A percentile compares a stretch with the other conserved stretches of the same genome.
phyloP scores from a whole-genome alignment of 2,113 vertebrate species.

The Dromiciops gliroides region DNA sequence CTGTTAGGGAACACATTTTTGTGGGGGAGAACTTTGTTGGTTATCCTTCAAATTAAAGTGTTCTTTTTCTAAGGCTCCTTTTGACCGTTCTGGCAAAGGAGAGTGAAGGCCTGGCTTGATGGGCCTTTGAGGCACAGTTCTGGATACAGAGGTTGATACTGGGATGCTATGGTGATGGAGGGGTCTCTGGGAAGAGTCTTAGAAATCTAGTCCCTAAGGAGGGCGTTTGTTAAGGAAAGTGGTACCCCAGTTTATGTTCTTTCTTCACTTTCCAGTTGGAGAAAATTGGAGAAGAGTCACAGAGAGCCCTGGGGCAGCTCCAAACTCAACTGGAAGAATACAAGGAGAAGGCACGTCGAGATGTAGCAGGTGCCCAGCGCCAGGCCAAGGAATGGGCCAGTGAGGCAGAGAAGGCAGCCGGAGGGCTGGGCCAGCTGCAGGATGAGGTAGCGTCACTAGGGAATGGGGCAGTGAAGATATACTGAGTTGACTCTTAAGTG shows the following conservation, averaged over 20 bases:
- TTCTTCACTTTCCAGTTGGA: slow-evolving; percentile 84
- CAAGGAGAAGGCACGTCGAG: slow-evolving; percentile 90
- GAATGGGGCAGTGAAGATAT: neutral
- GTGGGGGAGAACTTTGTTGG: neutral
- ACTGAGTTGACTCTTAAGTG: neutral
- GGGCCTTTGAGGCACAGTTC: neutral
- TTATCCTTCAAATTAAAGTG: neutral
- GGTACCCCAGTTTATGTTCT: neutral
- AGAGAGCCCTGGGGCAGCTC: slow-evolving; percentile 83
- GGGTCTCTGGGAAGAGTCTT: neutral
- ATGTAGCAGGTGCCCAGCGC: slow-evolving; percentile 90
- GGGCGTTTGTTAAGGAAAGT: neutral
- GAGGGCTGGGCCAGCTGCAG: slow-evolving; percentile 85
- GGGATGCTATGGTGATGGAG: neutral
- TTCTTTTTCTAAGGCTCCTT: neutral
- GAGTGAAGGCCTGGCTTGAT: neutral
- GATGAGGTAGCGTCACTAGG: slow-evolving; percentile 88
- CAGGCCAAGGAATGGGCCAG: slow-evolving; percentile 87
- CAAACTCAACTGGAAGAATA: slow-evolving; percentile 92
- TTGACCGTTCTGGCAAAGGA: neutral
- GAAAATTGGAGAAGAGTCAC: slow-evolving; percentile 85
- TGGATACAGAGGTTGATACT: neutral
- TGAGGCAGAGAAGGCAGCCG: slow-evolving; percentile 88
- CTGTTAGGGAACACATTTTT: neutral
- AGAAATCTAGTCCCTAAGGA: slow-evolving; percentile 41